Percentiles rank a stretch among this genome's conserved stretches.
phyloP scores from a whole-genome alignment of 2,888 invertebrate genomes.

The Metopia argyrocephala region DNA sequence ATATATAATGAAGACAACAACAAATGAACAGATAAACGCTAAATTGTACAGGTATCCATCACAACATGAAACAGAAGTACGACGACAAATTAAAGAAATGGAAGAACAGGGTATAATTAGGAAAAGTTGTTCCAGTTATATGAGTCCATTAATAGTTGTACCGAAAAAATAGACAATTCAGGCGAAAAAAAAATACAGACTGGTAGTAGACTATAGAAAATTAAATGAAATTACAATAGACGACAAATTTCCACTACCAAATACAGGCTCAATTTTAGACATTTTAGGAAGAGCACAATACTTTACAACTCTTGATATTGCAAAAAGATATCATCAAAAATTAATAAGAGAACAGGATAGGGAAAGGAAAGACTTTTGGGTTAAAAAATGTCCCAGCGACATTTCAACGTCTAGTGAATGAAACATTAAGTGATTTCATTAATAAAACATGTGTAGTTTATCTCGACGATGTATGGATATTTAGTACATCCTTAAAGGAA shows the following conservation, averaged over 20 bases:
- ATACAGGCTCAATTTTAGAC: constrained; percentile 24
- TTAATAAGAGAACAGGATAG: constrained; percentile 8
- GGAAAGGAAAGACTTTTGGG: constrained; percentile 30
- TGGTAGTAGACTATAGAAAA: constrained; percentile 33
- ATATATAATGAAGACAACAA: constrained; percentile 32
- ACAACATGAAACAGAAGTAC: constrained; percentile 35
- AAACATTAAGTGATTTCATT: constrained; percentile 8
- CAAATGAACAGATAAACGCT: constrained; percentile 35
- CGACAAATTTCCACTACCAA: constrained; percentile 26
- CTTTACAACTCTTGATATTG: constrained; percentile 12
- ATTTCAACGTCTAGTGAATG: constrained; percentile 25
- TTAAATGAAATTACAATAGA: constrained; percentile 14
- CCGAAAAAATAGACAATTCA: no score
- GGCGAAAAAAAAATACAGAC: constrained; percentile 25
- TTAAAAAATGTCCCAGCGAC: constrained; percentile 29
- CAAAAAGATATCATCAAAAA: constrained; percentile 19
- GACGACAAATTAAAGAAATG: constrained; percentile 43
- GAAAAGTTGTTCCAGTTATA: constrained; percentile 32
- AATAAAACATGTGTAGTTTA: constrained; percentile 29
- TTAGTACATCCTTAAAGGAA: constrained; percentile 22
- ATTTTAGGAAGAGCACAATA: constrained; percentile 16
- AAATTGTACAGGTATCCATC: constrained; percentile 49
- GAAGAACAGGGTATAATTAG: constrained; percentile 28
- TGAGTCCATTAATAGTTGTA: constrained; percentile 41
- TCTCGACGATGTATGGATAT: constrained; percentile 11